These are phyloP conservation scores for Odontophorus gujanensis DNA, from an alignment of 2,113 vertebrate species.

Conservation along the genomic window DNA sequence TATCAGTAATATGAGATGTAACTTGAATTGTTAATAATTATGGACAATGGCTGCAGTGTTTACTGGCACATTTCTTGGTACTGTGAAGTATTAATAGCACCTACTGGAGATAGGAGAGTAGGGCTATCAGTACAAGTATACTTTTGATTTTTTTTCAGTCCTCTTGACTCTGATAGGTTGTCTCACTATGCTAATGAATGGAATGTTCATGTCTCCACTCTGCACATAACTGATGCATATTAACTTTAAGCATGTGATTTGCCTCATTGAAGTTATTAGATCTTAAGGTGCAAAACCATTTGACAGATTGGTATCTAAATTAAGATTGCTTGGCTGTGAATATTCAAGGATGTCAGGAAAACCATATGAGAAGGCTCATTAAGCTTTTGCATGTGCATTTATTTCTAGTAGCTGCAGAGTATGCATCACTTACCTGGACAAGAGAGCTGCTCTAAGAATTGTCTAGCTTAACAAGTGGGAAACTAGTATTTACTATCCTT, in stretches of 20 bases:
- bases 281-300: not conserved
- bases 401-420: not conserved
- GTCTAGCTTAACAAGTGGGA: not conserved
- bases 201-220: not conserved
- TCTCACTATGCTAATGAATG: not conserved
- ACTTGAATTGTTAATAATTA: not conserved
- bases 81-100: not conserved
- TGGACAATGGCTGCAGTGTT: not conserved
- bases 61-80: not conserved
- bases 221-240: accelerated
- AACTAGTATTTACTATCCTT: not conserved
- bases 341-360: not conserved
- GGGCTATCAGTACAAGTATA: not conserved
- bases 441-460: accelerated
- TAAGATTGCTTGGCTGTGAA: not conserved
- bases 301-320: not conserved
- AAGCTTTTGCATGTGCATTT: not conserved
- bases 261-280: not conserved
- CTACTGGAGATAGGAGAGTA: not conserved
- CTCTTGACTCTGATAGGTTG: not conserved
- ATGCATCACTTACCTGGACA: not conserved
- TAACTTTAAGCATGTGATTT: not conserved
- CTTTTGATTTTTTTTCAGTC: not conserved
- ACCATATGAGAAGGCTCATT: not conserved
- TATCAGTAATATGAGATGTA: not conserved